These are phyloP conservation scores for Pyrrhia umbra DNA, from an alignment of 2,888 invertebrate species.

Conservation along the genomic window DNA sequence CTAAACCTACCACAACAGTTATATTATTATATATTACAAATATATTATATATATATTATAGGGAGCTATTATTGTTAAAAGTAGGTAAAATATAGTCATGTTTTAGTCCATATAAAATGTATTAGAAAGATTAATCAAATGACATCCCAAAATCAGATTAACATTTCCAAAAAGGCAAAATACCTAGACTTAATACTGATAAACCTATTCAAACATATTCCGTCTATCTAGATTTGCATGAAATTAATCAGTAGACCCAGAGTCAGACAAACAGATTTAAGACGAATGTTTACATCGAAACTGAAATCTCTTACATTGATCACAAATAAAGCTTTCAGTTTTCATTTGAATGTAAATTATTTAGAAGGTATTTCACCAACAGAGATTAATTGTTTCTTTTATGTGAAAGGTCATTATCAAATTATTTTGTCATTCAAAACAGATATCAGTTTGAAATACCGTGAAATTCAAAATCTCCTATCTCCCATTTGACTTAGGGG, in stretches of 20 bases:
- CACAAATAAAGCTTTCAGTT: slow-evolving; percentile 26
- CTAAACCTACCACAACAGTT: too few relatives aligned
- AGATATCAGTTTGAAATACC: too few relatives aligned
- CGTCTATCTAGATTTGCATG: slow-evolving; percentile 31
- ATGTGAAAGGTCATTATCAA: too few relatives aligned
- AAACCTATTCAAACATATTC: slow-evolving; percentile 18
- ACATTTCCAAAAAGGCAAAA: not conserved
- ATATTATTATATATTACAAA: too few relatives aligned
- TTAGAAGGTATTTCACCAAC: not conserved
- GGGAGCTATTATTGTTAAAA: too few relatives aligned
- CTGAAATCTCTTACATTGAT: slow-evolving; percentile 36
- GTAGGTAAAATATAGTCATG: too few relatives aligned
- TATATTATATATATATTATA: too few relatives aligned
- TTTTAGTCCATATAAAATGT: too few relatives aligned
- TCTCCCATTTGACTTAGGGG: too few relatives aligned
- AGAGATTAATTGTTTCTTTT: too few relatives aligned
- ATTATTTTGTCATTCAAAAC: too few relatives aligned
- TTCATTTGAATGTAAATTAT: slow-evolving; percentile 31
- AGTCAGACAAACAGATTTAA: slow-evolving; percentile 44
- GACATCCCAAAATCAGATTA: not conserved
- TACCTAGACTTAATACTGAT: not conserved
- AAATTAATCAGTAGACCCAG: slow-evolving; percentile 36
- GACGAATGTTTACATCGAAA: slow-evolving; percentile 35
- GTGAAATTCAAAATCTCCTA: too few relatives aligned
- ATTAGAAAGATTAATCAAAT: not conserved